Evolutionary conservation across 2,888 invertebrate genomes (phyloP).

Genomic region (Orthonevra nobilis): DNA sequence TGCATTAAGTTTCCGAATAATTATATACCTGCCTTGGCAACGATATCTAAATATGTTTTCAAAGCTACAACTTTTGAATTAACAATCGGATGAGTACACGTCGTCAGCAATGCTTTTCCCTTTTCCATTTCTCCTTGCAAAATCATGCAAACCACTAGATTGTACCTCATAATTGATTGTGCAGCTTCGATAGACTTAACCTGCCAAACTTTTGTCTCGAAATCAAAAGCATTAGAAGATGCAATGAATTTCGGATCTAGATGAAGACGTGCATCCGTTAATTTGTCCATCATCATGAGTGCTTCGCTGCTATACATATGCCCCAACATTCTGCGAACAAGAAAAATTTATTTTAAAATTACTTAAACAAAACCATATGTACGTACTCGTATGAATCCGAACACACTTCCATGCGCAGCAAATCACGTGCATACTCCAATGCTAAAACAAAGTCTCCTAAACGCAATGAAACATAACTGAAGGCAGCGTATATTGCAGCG

Average conservation of each 20-base stretch:
- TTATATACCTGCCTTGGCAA: slow-evolving; percentile 76
- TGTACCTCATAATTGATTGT: slow-evolving; percentile 87
- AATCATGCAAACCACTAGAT: slow-evolving; percentile 88
- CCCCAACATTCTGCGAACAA: slow-evolving; percentile 85
- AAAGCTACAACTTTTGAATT: slow-evolving; percentile 76
- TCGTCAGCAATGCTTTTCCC: slow-evolving; percentile 77
- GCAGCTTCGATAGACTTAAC: slow-evolving; percentile 83
- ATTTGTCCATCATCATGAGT: slow-evolving; percentile 89
- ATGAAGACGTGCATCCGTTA: slow-evolving; percentile 91
- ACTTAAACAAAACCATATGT: neutral
- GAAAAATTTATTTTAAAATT: neutral
- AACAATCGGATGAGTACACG: slow-evolving; percentile 78
- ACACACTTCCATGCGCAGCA: slow-evolving; percentile 87
- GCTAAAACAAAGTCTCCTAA: slow-evolving; percentile 91
- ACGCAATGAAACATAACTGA: slow-evolving; percentile 91
- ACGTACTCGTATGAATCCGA: slow-evolving; percentile 86
- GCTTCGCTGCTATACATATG: slow-evolving; percentile 95
- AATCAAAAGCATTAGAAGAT: slow-evolving; percentile 81
- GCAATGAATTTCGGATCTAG: slow-evolving; percentile 88
- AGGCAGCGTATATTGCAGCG: slow-evolving; percentile 87
- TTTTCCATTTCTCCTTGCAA: slow-evolving; percentile 88
- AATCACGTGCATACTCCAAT: slow-evolving; percentile 87
- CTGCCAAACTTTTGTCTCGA: slow-evolving; percentile 81
- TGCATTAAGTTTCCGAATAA: slow-evolving; percentile 6
- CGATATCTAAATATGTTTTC: slow-evolving; percentile 83